Evolutionary conservation across 1,140 invertebrate genomes (phyloP).

Genomic region (Pteromalus puparum): DNA sequence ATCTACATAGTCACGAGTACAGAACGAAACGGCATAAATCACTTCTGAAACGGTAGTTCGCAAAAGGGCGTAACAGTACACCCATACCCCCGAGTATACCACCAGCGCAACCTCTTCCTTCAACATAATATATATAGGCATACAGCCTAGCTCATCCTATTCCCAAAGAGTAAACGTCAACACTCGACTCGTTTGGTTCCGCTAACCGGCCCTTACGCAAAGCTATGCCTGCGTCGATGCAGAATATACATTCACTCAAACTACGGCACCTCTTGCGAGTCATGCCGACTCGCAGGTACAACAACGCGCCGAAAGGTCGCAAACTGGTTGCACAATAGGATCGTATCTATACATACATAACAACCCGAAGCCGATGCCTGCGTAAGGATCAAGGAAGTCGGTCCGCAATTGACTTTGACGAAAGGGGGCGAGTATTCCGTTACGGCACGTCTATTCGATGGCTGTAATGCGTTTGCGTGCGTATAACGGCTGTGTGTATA

Average conservation of each 20-base stretch:
- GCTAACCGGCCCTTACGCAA: slow-evolving; percentile 22
- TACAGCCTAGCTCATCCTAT: too few relatives aligned
- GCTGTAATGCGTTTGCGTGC: neutral
- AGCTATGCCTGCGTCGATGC: neutral
- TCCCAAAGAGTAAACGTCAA: slow-evolving; percentile 20
- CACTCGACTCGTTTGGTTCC: neutral
- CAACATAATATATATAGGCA: too few relatives aligned
- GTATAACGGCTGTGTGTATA: neutral
- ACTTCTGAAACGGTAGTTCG: slow-evolving; percentile 35
- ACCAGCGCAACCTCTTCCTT: neutral
- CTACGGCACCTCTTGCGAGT: neutral
- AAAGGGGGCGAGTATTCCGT: slow-evolving; percentile 23
- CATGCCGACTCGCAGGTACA: neutral
- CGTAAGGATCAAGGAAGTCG: neutral
- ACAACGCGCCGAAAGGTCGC: neutral
- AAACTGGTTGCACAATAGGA: slow-evolving; percentile 28
- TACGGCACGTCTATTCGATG: neutral
- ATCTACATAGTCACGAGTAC: too few relatives aligned
- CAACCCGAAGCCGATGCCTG: neutral
- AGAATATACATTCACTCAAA: neutral
- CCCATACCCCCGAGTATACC: neutral
- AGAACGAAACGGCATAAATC: neutral
- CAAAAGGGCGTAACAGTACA: slow-evolving; percentile 26
- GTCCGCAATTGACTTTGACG: slow-evolving; percentile 15
- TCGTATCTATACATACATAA: neutral